These are phyloP conservation scores for Saccopteryx leptura DNA, from an alignment of 2,113 vertebrate species.

Conservation along the genomic window DNA sequence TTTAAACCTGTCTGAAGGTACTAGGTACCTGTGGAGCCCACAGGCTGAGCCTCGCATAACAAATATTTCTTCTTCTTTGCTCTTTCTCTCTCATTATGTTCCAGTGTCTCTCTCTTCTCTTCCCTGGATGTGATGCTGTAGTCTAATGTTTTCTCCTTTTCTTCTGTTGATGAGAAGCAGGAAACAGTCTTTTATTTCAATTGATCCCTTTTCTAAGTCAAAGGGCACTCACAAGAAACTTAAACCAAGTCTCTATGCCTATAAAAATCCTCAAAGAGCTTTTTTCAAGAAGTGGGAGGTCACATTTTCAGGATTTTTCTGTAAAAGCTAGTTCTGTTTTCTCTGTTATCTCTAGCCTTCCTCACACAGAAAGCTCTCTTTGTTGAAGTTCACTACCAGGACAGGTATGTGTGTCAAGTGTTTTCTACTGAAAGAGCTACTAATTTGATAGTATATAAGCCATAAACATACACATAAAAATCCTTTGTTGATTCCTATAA, in stretches of 20 bases:
- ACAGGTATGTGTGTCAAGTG: slow-evolving; percentile 39
- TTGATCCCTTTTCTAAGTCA: slow-evolving; percentile 36
- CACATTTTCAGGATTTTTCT: slow-evolving; percentile 63
- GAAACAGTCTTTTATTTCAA: slow-evolving; percentile 50
- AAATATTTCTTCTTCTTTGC: slow-evolving; percentile 36
- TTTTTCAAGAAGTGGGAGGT: not conserved
- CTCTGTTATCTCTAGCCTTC: slow-evolving; percentile 48
- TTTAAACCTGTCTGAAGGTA: not conserved
- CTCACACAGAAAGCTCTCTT: slow-evolving; percentile 38
- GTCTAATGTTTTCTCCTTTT: slow-evolving; percentile 61
- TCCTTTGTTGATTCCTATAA: slow-evolving; percentile 45
- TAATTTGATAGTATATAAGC: slow-evolving; percentile 22
- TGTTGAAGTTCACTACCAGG: slow-evolving; percentile 53
- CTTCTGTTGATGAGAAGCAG: not conserved
- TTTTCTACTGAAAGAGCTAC: slow-evolving; percentile 38
- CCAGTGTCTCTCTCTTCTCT: not conserved
- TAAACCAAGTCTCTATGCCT: slow-evolving; percentile 29
- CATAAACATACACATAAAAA: slow-evolving; percentile 16
- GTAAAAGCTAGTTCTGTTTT: slow-evolving; percentile 38
- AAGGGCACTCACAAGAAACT: slow-evolving; percentile 13
- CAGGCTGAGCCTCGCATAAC: not conserved
- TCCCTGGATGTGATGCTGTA: slow-evolving; percentile 20
- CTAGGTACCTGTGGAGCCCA: not conserved
- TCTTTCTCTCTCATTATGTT: not conserved
- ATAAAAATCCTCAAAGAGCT: slow-evolving; percentile 25